Evolutionary conservation across 2,113 vertebrate genomes (phyloP), one percentile per base, ranked within the genome.

Genomic region (Macquaria ambigua): DNA sequence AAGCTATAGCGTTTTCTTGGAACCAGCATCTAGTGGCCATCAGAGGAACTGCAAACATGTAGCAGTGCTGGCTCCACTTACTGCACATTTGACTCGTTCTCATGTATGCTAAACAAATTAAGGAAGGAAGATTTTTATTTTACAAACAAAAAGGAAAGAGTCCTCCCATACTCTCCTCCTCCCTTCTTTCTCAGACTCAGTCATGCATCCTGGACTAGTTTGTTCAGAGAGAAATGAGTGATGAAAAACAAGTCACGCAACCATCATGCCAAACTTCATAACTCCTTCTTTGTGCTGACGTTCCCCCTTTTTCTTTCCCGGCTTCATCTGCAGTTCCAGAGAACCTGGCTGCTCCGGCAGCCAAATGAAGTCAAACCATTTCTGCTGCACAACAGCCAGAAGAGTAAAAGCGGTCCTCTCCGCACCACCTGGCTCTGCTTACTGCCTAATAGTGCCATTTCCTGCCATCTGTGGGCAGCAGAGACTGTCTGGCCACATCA

Each of bases 401-500:
- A 37, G 46, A 68, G 10, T 5, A 0, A 14, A 5, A 53, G 41
- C 21, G 4, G 10, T 34, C n/a, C 3, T 5, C 0, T 64, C 39
- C 0, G 10, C 43, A 1, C 2, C 81, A 86, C 82, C 78, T 89
- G 89, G 56, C 16, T 71, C 34, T 4, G n/a, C n/a, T 87, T 82
- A 62, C 28, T 1, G 67, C 25, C 37, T 31, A 25, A 76, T 0
- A 23, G 11, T 5, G 10, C 74, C 81, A 56, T 55, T 86, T 86
- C 84, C 81, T 84, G 55, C 3, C 21, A 55, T 80, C 73, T 66
- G 56, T 1, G 28, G 14, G 61, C 59, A 37, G 56, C 81, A 74
- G 74, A 82, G 68, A 48, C n/a, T 3, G 73, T 69, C 78, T 34
- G 66, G 9, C 70, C 81, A 79, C 81, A 84, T 73, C 83, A 69